Conservation (phyloP, 1,140 invertebrate species). For the Drosophila parvula region DNA sequence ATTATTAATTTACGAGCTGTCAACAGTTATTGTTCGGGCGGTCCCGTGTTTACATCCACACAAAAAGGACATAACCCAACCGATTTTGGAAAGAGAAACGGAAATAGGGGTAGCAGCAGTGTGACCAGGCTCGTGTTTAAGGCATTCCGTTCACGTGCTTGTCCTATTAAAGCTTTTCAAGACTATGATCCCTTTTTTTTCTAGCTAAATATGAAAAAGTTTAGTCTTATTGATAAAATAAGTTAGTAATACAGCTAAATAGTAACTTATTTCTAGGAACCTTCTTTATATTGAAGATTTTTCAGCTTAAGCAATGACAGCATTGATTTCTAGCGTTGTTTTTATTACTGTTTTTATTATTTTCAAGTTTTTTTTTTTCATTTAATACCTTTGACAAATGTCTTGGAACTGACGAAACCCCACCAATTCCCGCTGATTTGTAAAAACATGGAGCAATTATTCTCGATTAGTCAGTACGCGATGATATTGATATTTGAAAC, state of each 20-base stretch:
- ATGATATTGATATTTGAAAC: constrained; percentile 54
- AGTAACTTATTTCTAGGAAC: background rate
- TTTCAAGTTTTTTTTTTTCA: background rate
- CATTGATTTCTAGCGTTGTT: background rate
- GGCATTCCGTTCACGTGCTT: background rate
- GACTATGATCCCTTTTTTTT: no score
- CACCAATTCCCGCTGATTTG: constrained; percentile 2
- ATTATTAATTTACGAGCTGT: constrained; percentile 83
- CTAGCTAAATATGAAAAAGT: background rate
- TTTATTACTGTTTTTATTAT: constrained; percentile 20
- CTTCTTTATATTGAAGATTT: background rate
- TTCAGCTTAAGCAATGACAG: background rate
- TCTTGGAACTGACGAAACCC: background rate
- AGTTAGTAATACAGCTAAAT: background rate
- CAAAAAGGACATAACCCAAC: constrained; percentile 45
- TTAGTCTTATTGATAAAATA: background rate
- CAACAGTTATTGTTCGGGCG: constrained; percentile 76
- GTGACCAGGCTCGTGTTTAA: background rate
- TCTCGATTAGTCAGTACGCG: constrained; percentile 73
- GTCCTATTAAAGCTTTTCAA: background rate
- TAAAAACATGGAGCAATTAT: constrained; percentile 67
- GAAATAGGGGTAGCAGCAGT: background rate
- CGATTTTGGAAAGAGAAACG: background rate
- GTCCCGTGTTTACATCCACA: constrained; percentile 72
- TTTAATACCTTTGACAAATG: constrained; percentile 75